Percentiles rank a stretch among this genome's conserved stretches.
Conservation (phyloP, 2,888 invertebrate species). For the Pocota personata region DNA sequence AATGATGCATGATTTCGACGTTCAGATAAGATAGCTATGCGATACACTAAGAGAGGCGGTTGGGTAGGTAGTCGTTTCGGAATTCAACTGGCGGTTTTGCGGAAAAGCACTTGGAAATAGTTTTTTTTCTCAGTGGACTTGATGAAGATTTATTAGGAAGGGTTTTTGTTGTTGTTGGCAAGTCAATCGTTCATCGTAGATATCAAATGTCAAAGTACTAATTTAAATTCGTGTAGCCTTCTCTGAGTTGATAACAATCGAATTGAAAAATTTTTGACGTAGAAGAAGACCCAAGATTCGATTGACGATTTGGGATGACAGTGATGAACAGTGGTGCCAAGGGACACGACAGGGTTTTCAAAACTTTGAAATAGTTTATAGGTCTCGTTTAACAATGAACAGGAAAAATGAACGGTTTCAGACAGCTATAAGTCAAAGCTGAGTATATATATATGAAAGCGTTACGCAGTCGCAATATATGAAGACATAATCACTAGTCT, state of each 20-base stretch:
- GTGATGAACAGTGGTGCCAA: neutral
- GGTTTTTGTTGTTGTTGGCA: neutral
- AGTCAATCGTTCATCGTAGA: slow-evolving; percentile 12
- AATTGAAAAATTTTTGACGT: neutral
- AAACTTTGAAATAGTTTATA: no score
- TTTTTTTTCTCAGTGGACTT: neutral
- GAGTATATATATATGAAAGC: no score
- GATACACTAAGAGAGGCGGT: slow-evolving; percentile 8
- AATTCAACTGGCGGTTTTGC: slow-evolving; percentile 9
- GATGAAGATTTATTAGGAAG: slow-evolving; percentile 36
- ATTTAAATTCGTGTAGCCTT: slow-evolving; percentile 21
- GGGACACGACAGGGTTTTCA: neutral
- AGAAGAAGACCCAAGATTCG: neutral
- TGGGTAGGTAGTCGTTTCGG: neutral
- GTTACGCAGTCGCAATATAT: no score
- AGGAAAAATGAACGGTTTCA: no score
- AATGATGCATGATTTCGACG: slow-evolving; percentile 33
- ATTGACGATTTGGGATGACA: neutral
- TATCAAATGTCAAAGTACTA: slow-evolving; percentile 39
- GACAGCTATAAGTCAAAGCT: no score
- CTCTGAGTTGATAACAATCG: neutral
- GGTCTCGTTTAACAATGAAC: no score
- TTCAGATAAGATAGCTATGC: slow-evolving; percentile 45
- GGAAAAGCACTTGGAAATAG: neutral
- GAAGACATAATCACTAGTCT: no score